These are phyloP conservation scores for Sitobion miscanthi DNA, from an alignment of 1,140 invertebrate genomes.

Conservation along the genomic window DNA sequence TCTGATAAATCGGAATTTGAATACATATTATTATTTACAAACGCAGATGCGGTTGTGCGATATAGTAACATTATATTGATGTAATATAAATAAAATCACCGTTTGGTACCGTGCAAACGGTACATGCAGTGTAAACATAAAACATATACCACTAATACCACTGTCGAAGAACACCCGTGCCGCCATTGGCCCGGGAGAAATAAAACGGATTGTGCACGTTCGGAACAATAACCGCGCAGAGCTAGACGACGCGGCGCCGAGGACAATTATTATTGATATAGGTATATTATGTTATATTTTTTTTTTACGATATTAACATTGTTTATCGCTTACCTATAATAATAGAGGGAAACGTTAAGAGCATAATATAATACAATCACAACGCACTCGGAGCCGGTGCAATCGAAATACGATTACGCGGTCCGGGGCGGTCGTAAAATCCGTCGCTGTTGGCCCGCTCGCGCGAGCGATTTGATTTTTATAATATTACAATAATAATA, in stretches of 20 bases:
- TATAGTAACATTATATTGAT: neutral
- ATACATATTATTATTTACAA: too few species aligned
- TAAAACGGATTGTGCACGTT: neutral
- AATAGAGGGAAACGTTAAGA: neutral
- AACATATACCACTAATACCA: neutral
- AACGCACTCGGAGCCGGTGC: neutral
- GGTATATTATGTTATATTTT: neutral
- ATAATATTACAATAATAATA: neutral
- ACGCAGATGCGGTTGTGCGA: too few species aligned
- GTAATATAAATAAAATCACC: neutral
- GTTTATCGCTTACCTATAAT: neutral
- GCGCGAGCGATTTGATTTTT: neutral
- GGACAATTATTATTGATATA: neutral
- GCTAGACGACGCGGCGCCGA: neutral
- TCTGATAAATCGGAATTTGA: neutral
- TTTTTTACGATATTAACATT: neutral
- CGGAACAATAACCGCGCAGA: neutral
- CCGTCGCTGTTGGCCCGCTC: neutral
- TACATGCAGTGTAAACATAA: neutral
- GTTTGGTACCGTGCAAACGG: neutral
- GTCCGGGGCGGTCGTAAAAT: neutral
- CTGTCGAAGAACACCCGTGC: neutral
- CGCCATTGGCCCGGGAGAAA: neutral
- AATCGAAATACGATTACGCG: constrained; percentile 26
- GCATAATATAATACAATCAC: neutral